phyloP scores from a whole-genome alignment of 2,888 invertebrate genomes.

The Lomographa bimaculata region DNA sequence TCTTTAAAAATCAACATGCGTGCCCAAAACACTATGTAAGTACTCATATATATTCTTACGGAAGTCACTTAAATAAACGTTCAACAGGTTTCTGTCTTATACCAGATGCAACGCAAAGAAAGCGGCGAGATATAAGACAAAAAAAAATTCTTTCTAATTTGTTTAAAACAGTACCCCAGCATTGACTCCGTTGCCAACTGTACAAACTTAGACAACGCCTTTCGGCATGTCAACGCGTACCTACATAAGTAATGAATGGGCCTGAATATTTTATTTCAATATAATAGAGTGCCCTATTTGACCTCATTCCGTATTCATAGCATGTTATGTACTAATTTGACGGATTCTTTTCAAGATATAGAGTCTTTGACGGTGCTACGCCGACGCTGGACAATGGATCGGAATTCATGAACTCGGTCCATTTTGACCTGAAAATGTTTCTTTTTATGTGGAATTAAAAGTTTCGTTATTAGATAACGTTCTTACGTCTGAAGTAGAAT shows the following conservation, averaged over 20 bases:
- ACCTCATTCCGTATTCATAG: conserved; percentile 80
- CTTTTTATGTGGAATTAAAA: neutral
- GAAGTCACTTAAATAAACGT: conserved; percentile 27
- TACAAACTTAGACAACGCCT: conserved; percentile 72
- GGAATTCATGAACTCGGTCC: conserved; percentile 32
- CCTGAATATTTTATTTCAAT: conserved; percentile 80
- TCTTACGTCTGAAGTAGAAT: too few relatives aligned
- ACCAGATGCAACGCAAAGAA: conserved; percentile 23
- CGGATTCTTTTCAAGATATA: conserved; percentile 73
- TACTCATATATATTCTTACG: conserved; percentile 15
- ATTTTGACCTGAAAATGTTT: conserved; percentile 14
- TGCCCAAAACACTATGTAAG: neutral
- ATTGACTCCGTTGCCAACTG: conserved; percentile 68
- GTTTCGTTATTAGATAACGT: neutral
- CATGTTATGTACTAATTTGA: conserved; percentile 80
- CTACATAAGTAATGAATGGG: conserved; percentile 71
- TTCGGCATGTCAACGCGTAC: conserved; percentile 67
- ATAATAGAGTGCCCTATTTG: conserved; percentile 79
- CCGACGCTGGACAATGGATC: conserved; percentile 56
- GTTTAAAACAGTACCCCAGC: conserved; percentile 52
- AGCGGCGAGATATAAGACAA: conserved; percentile 42
- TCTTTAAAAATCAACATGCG: neutral
- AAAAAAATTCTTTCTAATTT: conserved; percentile 52
- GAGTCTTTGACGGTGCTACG: conserved; percentile 65
- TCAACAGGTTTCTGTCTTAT: conserved; percentile 15